Evolutionary conservation across 2,888 invertebrate genomes (phyloP).

Genomic region (Ichneumoninae sp.): DNA sequence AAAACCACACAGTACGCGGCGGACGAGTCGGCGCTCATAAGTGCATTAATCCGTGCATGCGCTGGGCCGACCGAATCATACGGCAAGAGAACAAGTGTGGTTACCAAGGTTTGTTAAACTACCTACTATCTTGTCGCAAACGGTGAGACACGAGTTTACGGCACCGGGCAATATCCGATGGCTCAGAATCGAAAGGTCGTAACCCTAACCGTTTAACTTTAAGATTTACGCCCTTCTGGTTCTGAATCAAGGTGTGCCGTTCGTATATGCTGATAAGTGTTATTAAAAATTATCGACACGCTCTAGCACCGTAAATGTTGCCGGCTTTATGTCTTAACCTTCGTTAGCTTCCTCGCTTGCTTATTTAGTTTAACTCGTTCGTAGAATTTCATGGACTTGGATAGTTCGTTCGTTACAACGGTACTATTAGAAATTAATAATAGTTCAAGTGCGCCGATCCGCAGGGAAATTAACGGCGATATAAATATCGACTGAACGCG

Average conservation of each 20-base stretch:
- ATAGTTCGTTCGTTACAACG: background rate
- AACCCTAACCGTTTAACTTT: background rate
- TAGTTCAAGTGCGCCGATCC: background rate
- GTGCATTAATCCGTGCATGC: slow-evolving; percentile 81
- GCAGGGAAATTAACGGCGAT: slow-evolving; percentile 17
- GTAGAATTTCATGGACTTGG: slow-evolving; percentile 25
- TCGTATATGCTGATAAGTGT: slow-evolving; percentile 6
- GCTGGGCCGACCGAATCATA: slow-evolving; percentile 82
- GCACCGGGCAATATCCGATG: slow-evolving; percentile 21
- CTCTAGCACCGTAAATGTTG: slow-evolving; percentile 19
- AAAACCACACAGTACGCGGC: slow-evolving; percentile 75
- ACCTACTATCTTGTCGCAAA: slow-evolving; percentile 21
- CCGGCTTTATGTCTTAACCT: background rate
- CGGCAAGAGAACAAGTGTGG: slow-evolving; percentile 80
- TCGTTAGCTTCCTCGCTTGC: slow-evolving; percentile 1
- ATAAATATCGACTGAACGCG: background rate
- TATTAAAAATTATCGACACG: slow-evolving; percentile 18
- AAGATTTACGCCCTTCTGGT: background rate
- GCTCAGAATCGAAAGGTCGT: no score
- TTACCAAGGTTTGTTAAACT: slow-evolving; percentile 80
- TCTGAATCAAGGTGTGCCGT: no score
- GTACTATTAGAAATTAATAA: slow-evolving; percentile 7
- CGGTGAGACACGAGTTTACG: slow-evolving; percentile 25
- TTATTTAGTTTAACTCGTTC: slow-evolving; percentile 22
- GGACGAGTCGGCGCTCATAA: slow-evolving; percentile 78